Evolutionary conservation across 1,140 invertebrate genomes (phyloP), one percentile per base, ranked within the genome.

Genomic region (Triops cancriformis): DNA sequence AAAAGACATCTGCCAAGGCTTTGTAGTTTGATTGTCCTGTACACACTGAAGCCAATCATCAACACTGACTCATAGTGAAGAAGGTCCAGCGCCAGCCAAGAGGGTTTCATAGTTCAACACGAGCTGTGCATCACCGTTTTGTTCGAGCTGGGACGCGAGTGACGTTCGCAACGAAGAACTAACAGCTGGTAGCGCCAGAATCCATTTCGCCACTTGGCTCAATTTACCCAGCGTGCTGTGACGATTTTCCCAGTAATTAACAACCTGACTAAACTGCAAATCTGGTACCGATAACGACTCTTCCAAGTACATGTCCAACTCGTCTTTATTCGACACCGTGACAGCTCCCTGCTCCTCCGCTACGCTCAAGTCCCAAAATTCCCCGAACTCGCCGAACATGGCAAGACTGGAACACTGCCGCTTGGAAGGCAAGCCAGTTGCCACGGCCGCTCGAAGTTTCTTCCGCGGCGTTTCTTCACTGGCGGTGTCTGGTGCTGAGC

Each of bases 241-340:
- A 5, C 77, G 72, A 27, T 51, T 28, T 74, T 78, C 74, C 77
- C 77, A 78, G 41, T 78, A 78, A 28, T 74, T 43, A 12, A 78
- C 11, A 26, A 78, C 77, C 26, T 78, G 73, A 2, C 41, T 74
- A 27, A 78, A 73, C 31, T 78, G 51, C 37, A 78, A 26, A 74
- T 78, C 77, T 27, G 73, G 77, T 12, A 42, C 72, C 9, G 72
- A 74, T n/a, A 78, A 18, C 28, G 42, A 74, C 77, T 78, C 77
- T 45, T 78, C 77, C 72, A 78, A 26, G 72, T 78, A 78, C 23
- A 45, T 9, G 14, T 78, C 77, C 73, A 78, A 43, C 72, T 78
- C 77, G 26, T 76, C 75, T 64, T 64, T 64, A 64, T 64, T 14
- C 6, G 51, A 64, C 23, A 64, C 10, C 9, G 51, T 64, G 23